Conservation (phyloP, 2,888 invertebrate species). For the Glyphotaelius pellucidus region DNA sequence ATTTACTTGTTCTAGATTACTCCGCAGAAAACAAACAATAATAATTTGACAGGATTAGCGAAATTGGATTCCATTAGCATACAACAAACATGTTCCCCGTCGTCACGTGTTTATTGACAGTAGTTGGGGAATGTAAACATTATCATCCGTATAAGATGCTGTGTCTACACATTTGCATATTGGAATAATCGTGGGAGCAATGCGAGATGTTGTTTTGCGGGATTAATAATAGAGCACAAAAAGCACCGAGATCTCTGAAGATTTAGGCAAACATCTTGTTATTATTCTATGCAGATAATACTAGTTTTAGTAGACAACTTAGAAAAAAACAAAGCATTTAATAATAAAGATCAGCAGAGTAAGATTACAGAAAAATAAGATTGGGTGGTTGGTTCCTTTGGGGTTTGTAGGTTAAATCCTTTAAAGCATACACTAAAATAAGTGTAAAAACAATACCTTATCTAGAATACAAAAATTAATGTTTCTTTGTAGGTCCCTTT, state of each 20-base stretch:
- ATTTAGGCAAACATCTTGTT: not conserved
- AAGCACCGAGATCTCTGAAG: not conserved
- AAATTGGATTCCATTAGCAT: conserved; percentile 9
- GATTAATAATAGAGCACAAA: not conserved
- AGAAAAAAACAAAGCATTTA: not conserved
- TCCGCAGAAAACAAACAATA: not conserved
- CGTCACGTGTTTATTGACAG: conserved; percentile 9
- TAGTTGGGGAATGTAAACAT: not conserved
- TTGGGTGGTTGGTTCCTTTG: too few relatives aligned
- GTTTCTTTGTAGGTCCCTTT: too few relatives aligned
- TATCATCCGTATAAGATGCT: not conserved
- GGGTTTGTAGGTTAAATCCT: too few relatives aligned
- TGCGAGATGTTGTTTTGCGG: not conserved
- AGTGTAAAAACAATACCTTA: too few relatives aligned
- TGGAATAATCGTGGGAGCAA: not conserved
- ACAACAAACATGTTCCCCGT: not conserved
- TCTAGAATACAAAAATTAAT: too few relatives aligned
- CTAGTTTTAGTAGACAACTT: not conserved
- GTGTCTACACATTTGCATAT: conserved; percentile 17
- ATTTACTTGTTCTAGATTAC: not conserved
- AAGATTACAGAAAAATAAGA: too few relatives aligned
- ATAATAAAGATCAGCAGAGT: too few relatives aligned
- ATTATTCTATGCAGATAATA: not conserved
- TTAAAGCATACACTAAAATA: too few relatives aligned
- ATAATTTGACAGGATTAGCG: not conserved